Evolutionary conservation across 1,140 invertebrate species (phyloP).

Genomic region (Caerostris extrusa): DNA sequence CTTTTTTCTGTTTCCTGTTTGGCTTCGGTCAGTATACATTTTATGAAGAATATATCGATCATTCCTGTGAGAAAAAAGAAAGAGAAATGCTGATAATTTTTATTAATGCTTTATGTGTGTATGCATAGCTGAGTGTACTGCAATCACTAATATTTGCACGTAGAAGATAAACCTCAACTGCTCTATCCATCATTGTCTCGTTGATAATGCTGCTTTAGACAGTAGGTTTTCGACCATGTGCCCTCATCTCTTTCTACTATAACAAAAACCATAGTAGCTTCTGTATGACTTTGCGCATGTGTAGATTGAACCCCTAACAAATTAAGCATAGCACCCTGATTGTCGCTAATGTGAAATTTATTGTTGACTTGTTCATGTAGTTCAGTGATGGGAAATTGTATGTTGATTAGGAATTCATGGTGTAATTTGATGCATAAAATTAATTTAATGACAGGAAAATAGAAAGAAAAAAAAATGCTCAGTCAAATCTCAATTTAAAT

Average conservation of each 20-base stretch:
- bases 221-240: slow-evolving; percentile 71
- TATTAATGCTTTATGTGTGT: slow-evolving; percentile 62
- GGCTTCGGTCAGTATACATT: slow-evolving; percentile 12
- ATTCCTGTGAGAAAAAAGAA: slow-evolving; percentile 65
- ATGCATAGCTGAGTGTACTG: slow-evolving; percentile 62
- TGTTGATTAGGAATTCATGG: neutral
- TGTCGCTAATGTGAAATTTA: slow-evolving; percentile 33
- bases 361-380: slow-evolving; percentile 52
- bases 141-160: slow-evolving; percentile 49
- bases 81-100: neutral
- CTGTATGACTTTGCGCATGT: slow-evolving; percentile 74
- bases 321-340: slow-evolving; percentile 49
- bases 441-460: neutral
- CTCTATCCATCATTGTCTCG: slow-evolving; percentile 66
- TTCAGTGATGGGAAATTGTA: neutral
- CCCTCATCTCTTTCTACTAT: slow-evolving; percentile 63
- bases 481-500: neutral
- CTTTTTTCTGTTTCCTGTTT: neutral
- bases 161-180: slow-evolving; percentile 48
- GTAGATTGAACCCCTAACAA: slow-evolving; percentile 28
- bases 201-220: slow-evolving; percentile 73
- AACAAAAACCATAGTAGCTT: slow-evolving; percentile 71
- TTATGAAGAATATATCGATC: slow-evolving; percentile 28
- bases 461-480: neutral
- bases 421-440: neutral